Evolutionary conservation across 37 sponge, comb jelly and placozoan genomes (phyloP).

Genomic region (Agelas oroides): DNA sequence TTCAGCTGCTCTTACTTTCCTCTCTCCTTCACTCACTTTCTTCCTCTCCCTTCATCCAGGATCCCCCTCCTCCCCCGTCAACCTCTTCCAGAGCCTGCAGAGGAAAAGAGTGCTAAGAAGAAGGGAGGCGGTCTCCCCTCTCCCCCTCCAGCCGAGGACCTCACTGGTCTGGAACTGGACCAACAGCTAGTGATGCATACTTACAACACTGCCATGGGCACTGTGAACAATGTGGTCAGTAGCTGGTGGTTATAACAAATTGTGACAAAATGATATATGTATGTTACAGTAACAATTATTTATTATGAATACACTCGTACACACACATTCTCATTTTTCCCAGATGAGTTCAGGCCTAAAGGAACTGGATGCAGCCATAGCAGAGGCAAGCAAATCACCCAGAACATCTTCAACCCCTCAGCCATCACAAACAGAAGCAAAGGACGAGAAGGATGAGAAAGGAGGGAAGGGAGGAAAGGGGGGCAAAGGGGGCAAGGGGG

Average conservation of each 20-base stretch:
- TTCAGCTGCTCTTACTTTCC: no score
- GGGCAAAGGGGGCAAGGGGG: slow-evolving; percentile 10
- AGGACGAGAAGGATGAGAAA: slow-evolving; percentile 17
- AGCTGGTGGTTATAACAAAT: no score
- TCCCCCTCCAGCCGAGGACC: slow-evolving; percentile 44
- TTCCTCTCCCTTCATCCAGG: not conserved
- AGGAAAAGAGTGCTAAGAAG: slow-evolving; percentile 45
- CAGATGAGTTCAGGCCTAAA: slow-evolving; percentile 35
- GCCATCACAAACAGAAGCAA: not conserved
- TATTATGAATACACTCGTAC: no score
- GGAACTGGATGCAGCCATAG: slow-evolving; percentile 2
- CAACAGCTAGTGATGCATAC: slow-evolving; percentile 52
- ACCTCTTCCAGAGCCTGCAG: slow-evolving; percentile 12
- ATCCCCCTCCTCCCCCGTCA: slow-evolving; percentile 39
- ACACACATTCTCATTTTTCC: not conserved
- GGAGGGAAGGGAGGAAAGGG: slow-evolving; percentile 28
- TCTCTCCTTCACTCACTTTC: not conserved
- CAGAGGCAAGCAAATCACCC: slow-evolving; percentile 1
- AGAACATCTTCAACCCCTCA: not conserved
- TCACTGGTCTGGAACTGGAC: slow-evolving; percentile 48
- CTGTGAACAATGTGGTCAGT: slow-evolving; percentile 29
- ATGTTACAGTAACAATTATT: no score
- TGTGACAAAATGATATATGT: no score
- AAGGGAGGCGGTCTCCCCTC: not conserved
- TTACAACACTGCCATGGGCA: slow-evolving; percentile 41